These are phyloP conservation scores for Spilarctia lutea DNA, from an alignment of 2,888 invertebrate genomes.

Conservation along the genomic window DNA sequence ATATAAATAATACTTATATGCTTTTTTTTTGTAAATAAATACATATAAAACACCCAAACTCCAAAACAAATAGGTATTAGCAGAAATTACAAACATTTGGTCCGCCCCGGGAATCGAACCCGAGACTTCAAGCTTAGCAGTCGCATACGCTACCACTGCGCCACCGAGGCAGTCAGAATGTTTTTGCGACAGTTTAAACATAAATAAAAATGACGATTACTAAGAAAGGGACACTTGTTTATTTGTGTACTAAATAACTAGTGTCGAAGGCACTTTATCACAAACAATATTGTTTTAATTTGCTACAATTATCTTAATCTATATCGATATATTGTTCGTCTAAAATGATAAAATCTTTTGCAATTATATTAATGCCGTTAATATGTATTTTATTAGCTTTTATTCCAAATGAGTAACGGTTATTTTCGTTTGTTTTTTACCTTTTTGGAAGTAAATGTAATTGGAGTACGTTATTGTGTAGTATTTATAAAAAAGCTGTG, in stretches of 20 bases:
- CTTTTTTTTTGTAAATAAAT: no score
- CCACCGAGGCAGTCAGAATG: no score
- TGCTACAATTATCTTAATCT: conserved; percentile 21
- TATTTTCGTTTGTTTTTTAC: conserved; percentile 20
- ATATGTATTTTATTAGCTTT: neutral
- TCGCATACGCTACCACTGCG: no score
- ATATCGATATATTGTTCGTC: conserved; percentile 26
- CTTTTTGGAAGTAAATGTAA: conserved; percentile 13
- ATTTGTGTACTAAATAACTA: neutral
- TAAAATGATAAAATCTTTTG: conserved; percentile 33
- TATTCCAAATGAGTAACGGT: conserved; percentile 10
- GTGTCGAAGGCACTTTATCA: conserved; percentile 8
- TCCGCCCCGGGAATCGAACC: no score
- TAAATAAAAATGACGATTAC: neutral
- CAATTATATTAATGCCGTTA: conserved; percentile 16
- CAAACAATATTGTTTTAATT: conserved; percentile 16
- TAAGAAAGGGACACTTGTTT: neutral
- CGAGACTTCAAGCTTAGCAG: no score
- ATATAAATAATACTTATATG: no score
- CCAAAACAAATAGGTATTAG: no score
- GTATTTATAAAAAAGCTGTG: conserved; percentile 47
- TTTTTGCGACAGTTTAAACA: neutral
- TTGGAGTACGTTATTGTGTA: conserved; percentile 16
- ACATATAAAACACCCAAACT: no score
- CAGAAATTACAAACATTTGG: no score